A percentile compares a stretch with the other conserved stretches of the same genome.
These are phyloP conservation scores for Carabus problematicus DNA, from an alignment of 2,888 invertebrate genomes.

Conservation along the genomic window DNA sequence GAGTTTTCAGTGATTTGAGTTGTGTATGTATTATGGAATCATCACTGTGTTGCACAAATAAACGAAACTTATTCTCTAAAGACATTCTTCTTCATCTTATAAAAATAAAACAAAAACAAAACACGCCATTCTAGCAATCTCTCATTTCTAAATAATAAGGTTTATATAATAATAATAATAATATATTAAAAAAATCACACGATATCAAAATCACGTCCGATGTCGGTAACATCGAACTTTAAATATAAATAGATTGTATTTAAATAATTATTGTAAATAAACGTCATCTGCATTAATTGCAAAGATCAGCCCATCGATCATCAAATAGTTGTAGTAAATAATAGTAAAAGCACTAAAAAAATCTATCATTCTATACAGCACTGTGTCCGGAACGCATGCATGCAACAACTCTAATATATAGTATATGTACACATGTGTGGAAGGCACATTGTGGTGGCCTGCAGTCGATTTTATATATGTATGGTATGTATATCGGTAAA, in stretches of 20 bases:
- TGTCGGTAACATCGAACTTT: conserved; percentile 49
- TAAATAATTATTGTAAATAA: conserved; percentile 42
- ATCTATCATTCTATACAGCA: conserved; percentile 19
- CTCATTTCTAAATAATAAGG: conserved; percentile 47
- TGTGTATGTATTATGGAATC: conserved; percentile 44
- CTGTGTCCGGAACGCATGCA: background rate
- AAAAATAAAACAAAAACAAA: conserved; percentile 49
- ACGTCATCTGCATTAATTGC: conserved; percentile 43
- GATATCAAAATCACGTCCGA: conserved; percentile 60
- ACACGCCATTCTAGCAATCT: conserved; percentile 42
- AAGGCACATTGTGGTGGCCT: conserved; percentile 41
- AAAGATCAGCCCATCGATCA: conserved; percentile 27
- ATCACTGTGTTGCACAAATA: conserved; percentile 47
- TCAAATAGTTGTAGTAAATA: no score
- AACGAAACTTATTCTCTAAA: conserved; percentile 50
- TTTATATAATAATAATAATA: conserved; percentile 43
- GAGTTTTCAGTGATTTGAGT: no score
- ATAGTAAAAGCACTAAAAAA: conserved; percentile 36
- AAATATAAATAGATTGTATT: conserved; percentile 48
- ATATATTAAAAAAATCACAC: conserved; percentile 59
- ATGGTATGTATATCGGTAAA: background rate
- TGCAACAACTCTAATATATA: no score
- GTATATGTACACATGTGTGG: conserved; percentile 5
- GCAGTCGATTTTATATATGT: conserved; percentile 29
- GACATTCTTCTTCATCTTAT: conserved; percentile 49